Conservation (phyloP, 2,888 invertebrate species). For the Fragum whitleyi region DNA sequence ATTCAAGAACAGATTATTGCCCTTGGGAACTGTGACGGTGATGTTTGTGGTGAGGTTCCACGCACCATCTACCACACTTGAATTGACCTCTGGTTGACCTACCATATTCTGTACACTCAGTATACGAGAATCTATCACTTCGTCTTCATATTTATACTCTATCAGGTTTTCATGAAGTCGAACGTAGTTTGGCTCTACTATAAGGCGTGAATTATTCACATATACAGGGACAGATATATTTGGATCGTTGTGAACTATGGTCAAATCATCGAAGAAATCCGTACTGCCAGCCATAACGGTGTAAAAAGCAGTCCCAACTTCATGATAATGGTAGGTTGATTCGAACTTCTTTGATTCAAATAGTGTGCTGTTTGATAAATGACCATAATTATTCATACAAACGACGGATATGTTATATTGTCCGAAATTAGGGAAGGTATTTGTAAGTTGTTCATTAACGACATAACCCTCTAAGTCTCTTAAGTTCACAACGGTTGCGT, state of each 20-base stretch:
- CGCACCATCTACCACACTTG: slow-evolving; percentile 61
- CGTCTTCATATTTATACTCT: slow-evolving; percentile 40
- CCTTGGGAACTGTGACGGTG: slow-evolving; percentile 71
- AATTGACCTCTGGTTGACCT: slow-evolving; percentile 60
- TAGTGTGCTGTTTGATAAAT: slow-evolving; percentile 47
- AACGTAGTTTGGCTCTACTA: slow-evolving; percentile 36
- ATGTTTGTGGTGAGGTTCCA: slow-evolving; percentile 75
- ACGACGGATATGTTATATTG: slow-evolving; percentile 69
- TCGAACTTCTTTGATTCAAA: slow-evolving; percentile 70
- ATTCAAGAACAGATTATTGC: slow-evolving; percentile 74
- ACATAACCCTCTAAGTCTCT: slow-evolving; percentile 55
- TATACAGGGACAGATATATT: slow-evolving; percentile 28
- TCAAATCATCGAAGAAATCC: slow-evolving; percentile 57
- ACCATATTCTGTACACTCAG: slow-evolving; percentile 67
- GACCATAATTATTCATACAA: slow-evolving; percentile 78
- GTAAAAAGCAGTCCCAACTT: slow-evolving; percentile 46
- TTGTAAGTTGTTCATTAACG: slow-evolving; percentile 33
- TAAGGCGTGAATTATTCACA: slow-evolving; percentile 14
- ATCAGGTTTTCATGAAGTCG: slow-evolving; percentile 63
- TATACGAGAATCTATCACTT: slow-evolving; percentile 62
- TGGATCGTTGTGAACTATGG: slow-evolving; percentile 53
- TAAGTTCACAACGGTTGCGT: slow-evolving; percentile 5
- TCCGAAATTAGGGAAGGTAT: slow-evolving; percentile 72
- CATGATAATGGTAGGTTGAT: slow-evolving; percentile 65
- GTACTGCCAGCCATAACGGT: slow-evolving; percentile 61